These are phyloP conservation scores for Atrichornis clamosus DNA, from an alignment of 2,113 vertebrate genomes.

Conservation along the genomic window DNA sequence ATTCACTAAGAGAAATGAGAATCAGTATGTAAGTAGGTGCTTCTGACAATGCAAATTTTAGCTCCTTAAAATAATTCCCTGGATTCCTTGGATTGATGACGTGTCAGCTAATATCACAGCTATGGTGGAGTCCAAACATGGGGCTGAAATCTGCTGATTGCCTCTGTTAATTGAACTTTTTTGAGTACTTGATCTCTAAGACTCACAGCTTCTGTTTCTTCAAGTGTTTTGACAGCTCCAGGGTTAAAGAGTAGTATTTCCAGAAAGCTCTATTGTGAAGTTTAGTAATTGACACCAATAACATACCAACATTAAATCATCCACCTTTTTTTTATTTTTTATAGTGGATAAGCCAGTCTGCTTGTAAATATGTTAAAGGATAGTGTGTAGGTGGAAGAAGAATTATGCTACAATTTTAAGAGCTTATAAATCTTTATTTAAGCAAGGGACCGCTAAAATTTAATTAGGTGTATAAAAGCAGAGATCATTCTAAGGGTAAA, in stretches of 20 bases:
- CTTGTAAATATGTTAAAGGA: conserved; percentile 78
- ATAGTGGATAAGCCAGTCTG: conserved; percentile 64
- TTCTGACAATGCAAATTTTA: not conserved
- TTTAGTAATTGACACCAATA: conserved; percentile 73
- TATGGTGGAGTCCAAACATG: not conserved
- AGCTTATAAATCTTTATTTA: conserved; percentile 85
- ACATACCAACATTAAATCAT: conserved; percentile 67
- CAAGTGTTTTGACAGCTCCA: conserved; percentile 26
- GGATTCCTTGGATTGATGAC: not conserved
- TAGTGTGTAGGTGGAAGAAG: conserved; percentile 74
- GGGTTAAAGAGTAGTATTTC: conserved; percentile 45
- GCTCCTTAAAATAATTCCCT: not conserved
- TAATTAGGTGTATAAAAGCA: conserved; percentile 81
- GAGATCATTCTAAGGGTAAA: conserved; percentile 77
- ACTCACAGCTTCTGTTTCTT: conserved; percentile 33
- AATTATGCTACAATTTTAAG: conserved; percentile 78
- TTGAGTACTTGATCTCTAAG: not conserved
- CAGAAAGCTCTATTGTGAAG: conserved; percentile 63
- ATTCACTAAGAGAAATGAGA: not conserved
- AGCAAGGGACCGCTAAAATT: conserved; percentile 78
- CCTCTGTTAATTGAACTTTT: not conserved
- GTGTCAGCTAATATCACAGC: not conserved
- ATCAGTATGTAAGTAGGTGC: not conserved
- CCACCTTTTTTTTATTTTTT: not conserved
- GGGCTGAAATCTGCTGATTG: not conserved